Percentiles rank a stretch among this genome's conserved stretches.
Evolutionary conservation across 2,797 vertebrate species (phyloP).

Genomic region (Acestrorhynchus altus): DNA sequence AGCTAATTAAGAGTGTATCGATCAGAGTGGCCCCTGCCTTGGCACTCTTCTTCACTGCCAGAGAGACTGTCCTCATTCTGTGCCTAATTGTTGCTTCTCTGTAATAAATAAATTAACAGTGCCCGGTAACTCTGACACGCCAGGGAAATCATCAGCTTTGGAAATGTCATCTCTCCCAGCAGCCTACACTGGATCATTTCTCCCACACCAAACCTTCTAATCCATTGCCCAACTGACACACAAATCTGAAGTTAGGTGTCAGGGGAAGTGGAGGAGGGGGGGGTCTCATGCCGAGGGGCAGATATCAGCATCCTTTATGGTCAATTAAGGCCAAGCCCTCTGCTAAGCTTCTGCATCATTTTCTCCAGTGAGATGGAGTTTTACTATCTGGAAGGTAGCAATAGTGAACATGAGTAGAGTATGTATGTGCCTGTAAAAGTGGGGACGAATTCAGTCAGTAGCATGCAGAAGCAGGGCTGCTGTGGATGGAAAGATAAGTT

Average conservation of each 20-base stretch:
- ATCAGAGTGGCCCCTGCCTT: constrained; percentile 56
- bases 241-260: constrained; percentile 40
- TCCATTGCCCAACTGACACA: constrained; percentile 44
- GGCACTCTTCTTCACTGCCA: not conserved
- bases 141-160: constrained; percentile 60
- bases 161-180: constrained; percentile 56
- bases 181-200: constrained; percentile 63
- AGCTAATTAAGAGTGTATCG: constrained; percentile 67
- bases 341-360: constrained; percentile 6
- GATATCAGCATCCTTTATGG: constrained; percentile 60
- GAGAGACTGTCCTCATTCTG: constrained; percentile 28
- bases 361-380: not conserved
- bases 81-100: constrained; percentile 56
- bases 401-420: not conserved
- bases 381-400: not conserved
- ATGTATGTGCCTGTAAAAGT: not conserved
- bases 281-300: constrained; percentile 48
- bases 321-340: constrained; percentile 38
- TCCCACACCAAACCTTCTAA: constrained; percentile 3
- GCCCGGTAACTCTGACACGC: constrained; percentile 43
- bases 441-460: constrained; percentile 3
- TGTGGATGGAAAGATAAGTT: not conserved
- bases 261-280: constrained; percentile 19
- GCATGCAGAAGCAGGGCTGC: not conserved
- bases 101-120: constrained; percentile 56